phyloP scores from a whole-genome alignment of 2,888 invertebrate species.

The Drosophila atroscutellata region DNA sequence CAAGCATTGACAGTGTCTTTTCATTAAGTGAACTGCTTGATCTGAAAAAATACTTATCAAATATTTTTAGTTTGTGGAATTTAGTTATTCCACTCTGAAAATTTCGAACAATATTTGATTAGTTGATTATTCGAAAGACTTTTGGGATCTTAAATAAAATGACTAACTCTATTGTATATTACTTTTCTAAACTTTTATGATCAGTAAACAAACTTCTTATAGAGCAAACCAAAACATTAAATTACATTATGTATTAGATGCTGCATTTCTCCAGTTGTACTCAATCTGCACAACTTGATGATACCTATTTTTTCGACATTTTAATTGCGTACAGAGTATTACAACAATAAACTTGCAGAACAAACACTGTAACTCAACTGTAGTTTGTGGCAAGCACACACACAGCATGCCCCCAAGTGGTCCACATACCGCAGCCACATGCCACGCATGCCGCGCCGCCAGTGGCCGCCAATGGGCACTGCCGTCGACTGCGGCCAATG shows the following conservation, averaged over 20 bases:
- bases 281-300: neutral
- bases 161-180: neutral
- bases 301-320: neutral
- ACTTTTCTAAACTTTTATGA: neutral
- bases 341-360: constrained; percentile 15
- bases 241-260: neutral
- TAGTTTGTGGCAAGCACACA: constrained; percentile 49
- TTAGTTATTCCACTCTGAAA: no score
- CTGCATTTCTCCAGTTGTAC: neutral
- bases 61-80: no score
- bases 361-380: constrained; percentile 36
- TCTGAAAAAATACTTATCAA: neutral
- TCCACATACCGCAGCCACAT: constrained; percentile 59
- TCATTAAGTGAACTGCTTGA: neutral
- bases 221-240: neutral
- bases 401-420: constrained; percentile 33
- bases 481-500: constrained; percentile 64
- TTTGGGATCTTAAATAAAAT: no score
- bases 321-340: constrained; percentile 1
- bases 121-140: no score
- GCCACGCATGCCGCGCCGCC: constrained; percentile 57
- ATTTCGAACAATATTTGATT: no score
- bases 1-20: neutral
- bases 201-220: neutral
- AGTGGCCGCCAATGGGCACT: constrained; percentile 27